These are phyloP conservation scores for Pomacea maculata DNA, from an alignment of 1,140 invertebrate genomes.

Conservation along the genomic window DNA sequence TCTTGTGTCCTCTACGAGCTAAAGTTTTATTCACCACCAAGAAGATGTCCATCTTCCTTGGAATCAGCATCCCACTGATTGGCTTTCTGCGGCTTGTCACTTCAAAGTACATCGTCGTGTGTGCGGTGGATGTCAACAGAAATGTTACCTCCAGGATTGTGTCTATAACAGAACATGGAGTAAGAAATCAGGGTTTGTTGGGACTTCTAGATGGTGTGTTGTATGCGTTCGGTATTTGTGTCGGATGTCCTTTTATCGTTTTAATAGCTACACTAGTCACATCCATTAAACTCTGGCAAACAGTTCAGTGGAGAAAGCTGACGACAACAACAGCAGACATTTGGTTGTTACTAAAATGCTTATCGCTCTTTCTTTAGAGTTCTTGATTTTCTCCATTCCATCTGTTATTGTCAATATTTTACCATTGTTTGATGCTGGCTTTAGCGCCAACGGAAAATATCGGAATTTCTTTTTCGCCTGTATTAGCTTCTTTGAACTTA, in stretches of 20 bases:
- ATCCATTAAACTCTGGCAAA: background rate
- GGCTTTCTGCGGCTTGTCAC: background rate
- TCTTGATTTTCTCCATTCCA: slow-evolving; percentile 6
- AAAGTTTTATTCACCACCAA: background rate
- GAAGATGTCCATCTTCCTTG: background rate
- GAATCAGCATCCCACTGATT: background rate
- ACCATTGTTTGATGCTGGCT: background rate
- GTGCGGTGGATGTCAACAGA: background rate
- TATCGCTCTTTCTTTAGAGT: slow-evolving; percentile 3
- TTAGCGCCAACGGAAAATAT: slow-evolving; percentile 4
- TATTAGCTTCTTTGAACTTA: background rate
- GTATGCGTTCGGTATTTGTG: background rate
- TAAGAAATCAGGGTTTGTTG: background rate
- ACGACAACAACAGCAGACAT: background rate
- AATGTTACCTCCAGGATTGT: background rate
- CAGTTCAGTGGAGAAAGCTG: background rate
- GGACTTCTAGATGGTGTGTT: background rate
- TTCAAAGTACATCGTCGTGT: background rate
- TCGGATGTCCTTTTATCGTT: slow-evolving; percentile 4
- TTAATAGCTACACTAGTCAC: slow-evolving; percentile 3
- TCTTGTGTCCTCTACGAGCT: background rate
- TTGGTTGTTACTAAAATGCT: slow-evolving; percentile 11
- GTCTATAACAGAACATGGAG: background rate
- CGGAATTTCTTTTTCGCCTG: background rate
- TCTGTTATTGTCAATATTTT: background rate